Evolutionary conservation across 2,113 vertebrate species (phyloP).

Genomic region (Acrocephalus kingi): DNA sequence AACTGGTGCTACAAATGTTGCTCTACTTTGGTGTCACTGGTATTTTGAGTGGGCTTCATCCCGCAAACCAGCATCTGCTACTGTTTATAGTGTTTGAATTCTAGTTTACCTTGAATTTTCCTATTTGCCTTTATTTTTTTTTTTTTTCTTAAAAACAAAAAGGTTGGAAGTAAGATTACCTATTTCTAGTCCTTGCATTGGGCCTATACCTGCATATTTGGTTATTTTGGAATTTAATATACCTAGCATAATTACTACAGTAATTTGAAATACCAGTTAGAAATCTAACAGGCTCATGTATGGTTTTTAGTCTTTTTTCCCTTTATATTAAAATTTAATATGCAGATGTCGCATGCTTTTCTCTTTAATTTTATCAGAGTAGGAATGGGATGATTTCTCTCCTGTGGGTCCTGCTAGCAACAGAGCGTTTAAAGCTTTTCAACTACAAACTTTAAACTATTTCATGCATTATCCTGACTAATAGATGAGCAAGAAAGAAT

Average conservation of each 20-base stretch:
- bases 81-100: background rate
- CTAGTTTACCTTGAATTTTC: slow-evolving; percentile 61
- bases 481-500: slow-evolving; percentile 71
- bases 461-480: slow-evolving; percentile 63
- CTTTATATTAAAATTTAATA: slow-evolving; percentile 18
- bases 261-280: slow-evolving; percentile 55
- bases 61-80: background rate
- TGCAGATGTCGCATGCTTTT: slow-evolving; percentile 13
- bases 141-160: background rate
- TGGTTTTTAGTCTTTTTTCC: background rate
- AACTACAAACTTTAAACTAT: slow-evolving; percentile 33
- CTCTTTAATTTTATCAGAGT: background rate
- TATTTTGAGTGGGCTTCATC: slow-evolving; percentile 13
- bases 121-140: slow-evolving; percentile 21
- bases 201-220: slow-evolving; percentile 12
- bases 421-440: slow-evolving; percentile 46
- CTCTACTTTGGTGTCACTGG: background rate
- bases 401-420: slow-evolving; percentile 25
- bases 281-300: slow-evolving; percentile 40
- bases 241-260: background rate
- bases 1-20: slow-evolving; percentile 18
- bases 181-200: slow-evolving; percentile 36
- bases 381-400: background rate
- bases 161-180: background rate
- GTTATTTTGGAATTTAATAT: background rate